These are phyloP conservation scores for Xiphorhynchus erythropygius DNA, from an alignment of 2,797 vertebrate species.

Conservation along the genomic window DNA sequence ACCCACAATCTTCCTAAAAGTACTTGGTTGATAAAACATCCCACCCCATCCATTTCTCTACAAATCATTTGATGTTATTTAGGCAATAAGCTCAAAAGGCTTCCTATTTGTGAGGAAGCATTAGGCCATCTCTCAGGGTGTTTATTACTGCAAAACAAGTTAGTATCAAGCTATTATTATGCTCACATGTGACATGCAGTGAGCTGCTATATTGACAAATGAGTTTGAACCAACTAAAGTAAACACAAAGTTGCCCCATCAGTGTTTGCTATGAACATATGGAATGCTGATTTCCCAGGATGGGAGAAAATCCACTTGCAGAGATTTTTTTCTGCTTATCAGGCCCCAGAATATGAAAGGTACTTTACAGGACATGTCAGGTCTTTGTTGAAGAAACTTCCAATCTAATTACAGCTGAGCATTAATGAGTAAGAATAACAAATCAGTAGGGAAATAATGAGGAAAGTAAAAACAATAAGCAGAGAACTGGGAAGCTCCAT, in stretches of 20 bases:
- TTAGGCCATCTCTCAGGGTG: conserved; percentile 11
- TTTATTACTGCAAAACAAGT: conserved; percentile 23
- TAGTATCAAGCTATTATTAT: conserved; percentile 39
- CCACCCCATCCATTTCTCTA: not conserved
- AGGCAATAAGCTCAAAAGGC: not conserved
- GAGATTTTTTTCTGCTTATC: not conserved
- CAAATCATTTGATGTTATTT: not conserved
- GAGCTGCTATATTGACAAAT: conserved; percentile 49
- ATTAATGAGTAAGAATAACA: not conserved
- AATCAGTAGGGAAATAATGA: not conserved
- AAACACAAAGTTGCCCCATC: conserved; percentile 43
- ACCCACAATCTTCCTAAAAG: not conserved
- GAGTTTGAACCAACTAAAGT: conserved; percentile 6
- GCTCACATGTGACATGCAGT: conserved; percentile 14
- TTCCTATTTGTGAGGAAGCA: conserved; percentile 11
- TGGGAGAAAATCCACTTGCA: conserved; percentile 6
- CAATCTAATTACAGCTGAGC: not conserved
- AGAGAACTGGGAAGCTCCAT: not conserved
- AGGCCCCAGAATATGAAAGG: not conserved
- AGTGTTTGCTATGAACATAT: conserved; percentile 18
- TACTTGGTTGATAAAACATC: not conserved
- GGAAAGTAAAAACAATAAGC: not conserved
- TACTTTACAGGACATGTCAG: not conserved
- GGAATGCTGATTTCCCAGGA: conserved; percentile 14
- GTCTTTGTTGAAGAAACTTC: not conserved